Base-by-base conservation (phyloP, 2,888 invertebrate genomes). In the Caenorhabditis sulstoni region DNA sequence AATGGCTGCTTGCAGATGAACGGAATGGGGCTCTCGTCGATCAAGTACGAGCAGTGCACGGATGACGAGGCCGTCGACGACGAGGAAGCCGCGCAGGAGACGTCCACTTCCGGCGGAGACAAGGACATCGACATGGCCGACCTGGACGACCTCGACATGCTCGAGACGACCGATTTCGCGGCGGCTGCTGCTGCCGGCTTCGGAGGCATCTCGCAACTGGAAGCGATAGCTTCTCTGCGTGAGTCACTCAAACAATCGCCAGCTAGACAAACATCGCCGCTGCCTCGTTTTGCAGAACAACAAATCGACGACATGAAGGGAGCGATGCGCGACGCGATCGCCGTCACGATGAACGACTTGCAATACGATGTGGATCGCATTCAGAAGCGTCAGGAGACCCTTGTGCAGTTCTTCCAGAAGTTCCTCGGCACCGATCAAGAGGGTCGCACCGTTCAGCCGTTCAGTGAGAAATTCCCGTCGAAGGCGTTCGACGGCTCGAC, bases 1-100 rank as follows among this genome's bases (percentile, higher is more conserved):
- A 18, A 16, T 55, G 45, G 44, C 45, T 47, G 20, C 47, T 75
- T 79, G 47, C 57, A 79, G 79, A 53, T 79, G 52, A 70, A 79
- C 62, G 70, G 65, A 50, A 67, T 79, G 67, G 79, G 79, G 47
- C 70, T 79, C 50, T 35, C 79, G 23, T 67, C 67, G 29, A 70
- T 79, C 29, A 66, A 47, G 49, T 79, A 65, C 44, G 66, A 74
- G 53, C 62, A 74, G 14, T 58, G 59, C 3, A 52, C 62, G 23
- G 71, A 71, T 29, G 64, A 64, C 39, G 71, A 78, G 20, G 58
- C 62, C 29, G 29, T 29, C 29, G 29, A 29, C 29, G 29, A 29
- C 29, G 29, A 29, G 29, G 29, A 29, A 29, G 29, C 29, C 16
- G 67, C 71, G n/a, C 71, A 62, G 37, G 71, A 73, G 67, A 73